phyloP scores from a whole-genome alignment of 1,140 invertebrate genomes.

The Drosophila miranda region DNA sequence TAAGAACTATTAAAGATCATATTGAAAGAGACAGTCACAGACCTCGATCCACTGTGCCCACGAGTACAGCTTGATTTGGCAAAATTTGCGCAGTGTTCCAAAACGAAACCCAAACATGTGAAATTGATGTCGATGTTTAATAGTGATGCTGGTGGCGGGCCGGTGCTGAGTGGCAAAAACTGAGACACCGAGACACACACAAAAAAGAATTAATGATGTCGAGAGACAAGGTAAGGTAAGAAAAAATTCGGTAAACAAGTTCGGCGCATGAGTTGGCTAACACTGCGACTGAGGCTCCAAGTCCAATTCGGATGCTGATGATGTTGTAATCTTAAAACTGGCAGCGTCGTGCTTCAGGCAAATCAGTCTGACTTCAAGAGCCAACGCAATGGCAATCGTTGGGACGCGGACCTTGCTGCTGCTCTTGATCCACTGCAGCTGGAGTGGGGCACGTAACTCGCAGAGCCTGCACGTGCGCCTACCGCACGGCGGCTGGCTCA shows the following conservation, averaged over 20 bases:
- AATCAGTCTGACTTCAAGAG: constrained; percentile 51
- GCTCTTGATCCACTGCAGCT: constrained; percentile 1
- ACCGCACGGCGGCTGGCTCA: constrained; percentile 79
- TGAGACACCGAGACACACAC: no score
- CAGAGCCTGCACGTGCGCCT: constrained; percentile 67
- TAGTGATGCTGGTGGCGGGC: constrained; percentile 20
- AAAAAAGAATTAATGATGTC: constrained; percentile 35
- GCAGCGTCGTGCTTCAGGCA: constrained; percentile 19
- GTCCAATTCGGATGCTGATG: constrained; percentile 13
- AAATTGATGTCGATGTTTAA: constrained; percentile 44
- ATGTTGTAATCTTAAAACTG: constrained; percentile 67
- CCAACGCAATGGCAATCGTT: constrained; percentile 48
- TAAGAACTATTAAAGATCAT: no score
- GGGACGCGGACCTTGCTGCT: constrained; percentile 9
- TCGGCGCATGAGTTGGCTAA: constrained; percentile 11
- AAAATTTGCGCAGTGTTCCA: constrained; percentile 39
- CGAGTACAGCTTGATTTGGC: constrained; percentile 1
- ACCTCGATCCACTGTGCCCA: no score
- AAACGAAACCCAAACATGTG: constrained; percentile 31
- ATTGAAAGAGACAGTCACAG: no score
- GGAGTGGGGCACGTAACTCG: constrained; percentile 55
- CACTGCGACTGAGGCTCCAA: not conserved
- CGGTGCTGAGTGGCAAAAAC: constrained; percentile 24
- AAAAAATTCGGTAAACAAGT: constrained; percentile 46
- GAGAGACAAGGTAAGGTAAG: constrained; percentile 31